Evolutionary conservation across 2,797 vertebrate genomes (phyloP), one percentile per base, ranked within the genome.

Genomic region (Arrhamphus sclerolepis): DNA sequence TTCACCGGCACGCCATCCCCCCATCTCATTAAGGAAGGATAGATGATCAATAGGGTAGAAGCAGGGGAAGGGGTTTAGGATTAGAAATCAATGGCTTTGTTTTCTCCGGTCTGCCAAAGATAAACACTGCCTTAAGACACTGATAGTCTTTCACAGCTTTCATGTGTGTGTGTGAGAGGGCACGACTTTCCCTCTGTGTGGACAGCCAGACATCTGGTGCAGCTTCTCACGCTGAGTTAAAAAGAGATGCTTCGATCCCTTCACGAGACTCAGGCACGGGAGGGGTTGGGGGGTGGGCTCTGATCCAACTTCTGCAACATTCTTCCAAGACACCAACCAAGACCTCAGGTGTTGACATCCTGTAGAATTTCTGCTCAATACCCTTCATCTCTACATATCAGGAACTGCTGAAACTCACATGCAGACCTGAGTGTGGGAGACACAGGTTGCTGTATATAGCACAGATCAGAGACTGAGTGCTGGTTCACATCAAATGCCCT

Each of bases 41-140:
- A 63, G 85, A 73, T 88, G 86, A 87, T 91, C 89, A 87, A 91
- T 90, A 92, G 74, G 65, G 78, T 81, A 78, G 68, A 71, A 66
- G 80, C 80, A 72, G 81, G 75, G 57, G 82, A 83, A 61, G 82
- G 83, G 86, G 90, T 87, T 89, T 89, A 90, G 86, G 87, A 91
- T 88, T 89, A 89, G 87, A 89, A 91, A 91, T 91, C 90, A 47
- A 91, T 91, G 85, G 71, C 80, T 88, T 89, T 90, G 89, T 89
- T 91, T 89, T 90, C 84, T 88, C 78, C 70, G 53, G 75, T 70
- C 70, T 63, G 75, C 79, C 70, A 75, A 77, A 85, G 80, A 89
- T 87, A 88, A 91, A 91, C 82, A 85, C 77, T 80, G 89, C 87
- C 85, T 86, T 87, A 89, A 91, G 87, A 90, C 82, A 89, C 80